These are phyloP conservation scores for Callyntrura sp. DNA, from an alignment of 2,888 invertebrate genomes.

Conservation along the genomic window DNA sequence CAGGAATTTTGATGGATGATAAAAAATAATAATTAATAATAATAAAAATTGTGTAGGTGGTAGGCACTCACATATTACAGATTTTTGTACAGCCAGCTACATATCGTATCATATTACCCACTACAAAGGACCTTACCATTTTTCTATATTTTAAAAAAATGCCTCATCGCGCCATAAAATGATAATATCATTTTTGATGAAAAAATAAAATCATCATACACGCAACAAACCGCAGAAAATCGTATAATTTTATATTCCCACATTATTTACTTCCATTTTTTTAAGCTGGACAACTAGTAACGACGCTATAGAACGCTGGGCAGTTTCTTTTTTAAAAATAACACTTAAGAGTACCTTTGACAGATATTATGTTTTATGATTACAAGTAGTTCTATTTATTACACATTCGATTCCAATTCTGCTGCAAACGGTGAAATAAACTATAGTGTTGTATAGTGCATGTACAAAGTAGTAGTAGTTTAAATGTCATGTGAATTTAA, in stretches of 20 bases:
- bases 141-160: slow-evolving; percentile 32
- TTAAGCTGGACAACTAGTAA: neutral
- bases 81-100: slow-evolving; percentile 45
- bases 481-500: too few species aligned
- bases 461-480: too few species aligned
- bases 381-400: too few species aligned
- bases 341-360: neutral
- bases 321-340: neutral
- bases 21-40: neutral
- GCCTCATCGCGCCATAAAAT: slow-evolving; percentile 37
- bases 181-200: neutral
- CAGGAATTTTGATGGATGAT: neutral
- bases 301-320: neutral
- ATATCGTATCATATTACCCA: neutral
- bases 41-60: neutral
- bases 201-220: slow-evolving; percentile 28
- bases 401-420: too few species aligned
- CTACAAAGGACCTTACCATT: too few species aligned
- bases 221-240: neutral
- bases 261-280: too few species aligned
- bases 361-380: neutral
- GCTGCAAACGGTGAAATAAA: too few species aligned
- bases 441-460: too few species aligned
- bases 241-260: neutral
- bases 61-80: neutral